Evolutionary conservation across 2,797 vertebrate genomes (phyloP).

Genomic region (Psittacula echo): DNA sequence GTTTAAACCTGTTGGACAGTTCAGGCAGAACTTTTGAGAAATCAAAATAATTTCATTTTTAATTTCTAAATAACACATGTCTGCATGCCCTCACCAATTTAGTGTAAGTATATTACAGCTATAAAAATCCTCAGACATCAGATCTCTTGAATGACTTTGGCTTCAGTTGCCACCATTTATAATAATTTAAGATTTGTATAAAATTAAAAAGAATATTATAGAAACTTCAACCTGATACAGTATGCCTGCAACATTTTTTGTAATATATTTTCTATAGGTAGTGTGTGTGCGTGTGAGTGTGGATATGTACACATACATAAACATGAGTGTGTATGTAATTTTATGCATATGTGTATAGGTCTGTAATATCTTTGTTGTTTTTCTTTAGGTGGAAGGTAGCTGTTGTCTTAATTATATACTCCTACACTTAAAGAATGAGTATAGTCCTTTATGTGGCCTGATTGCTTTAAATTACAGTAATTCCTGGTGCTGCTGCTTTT

Average conservation of each 20-base stretch:
- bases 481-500: not conserved
- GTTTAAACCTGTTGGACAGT: not conserved
- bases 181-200: not conserved
- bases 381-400: not conserved
- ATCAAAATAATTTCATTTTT: slow-evolving; percentile 3
- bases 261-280: not conserved
- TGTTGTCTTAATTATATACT: not conserved
- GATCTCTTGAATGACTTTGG: not conserved
- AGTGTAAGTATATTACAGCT: not conserved
- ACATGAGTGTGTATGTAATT: not conserved
- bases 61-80: not conserved
- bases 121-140: not conserved
- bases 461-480: not conserved
- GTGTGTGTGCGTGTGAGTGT: not conserved
- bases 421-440: not conserved
- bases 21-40: not conserved
- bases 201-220: not conserved
- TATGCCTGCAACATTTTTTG: not conserved
- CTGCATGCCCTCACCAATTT: not conserved
- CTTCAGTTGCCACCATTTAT: not conserved
- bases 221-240: not conserved
- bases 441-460: not conserved
- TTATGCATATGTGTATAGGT: not conserved
- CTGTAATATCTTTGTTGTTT: not conserved
- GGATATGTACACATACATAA: not conserved